Percentiles rank a stretch among this genome's conserved stretches.
Evolutionary conservation across 2,888 invertebrate genomes (phyloP).

Genomic region (Clepsis dumicolana): DNA sequence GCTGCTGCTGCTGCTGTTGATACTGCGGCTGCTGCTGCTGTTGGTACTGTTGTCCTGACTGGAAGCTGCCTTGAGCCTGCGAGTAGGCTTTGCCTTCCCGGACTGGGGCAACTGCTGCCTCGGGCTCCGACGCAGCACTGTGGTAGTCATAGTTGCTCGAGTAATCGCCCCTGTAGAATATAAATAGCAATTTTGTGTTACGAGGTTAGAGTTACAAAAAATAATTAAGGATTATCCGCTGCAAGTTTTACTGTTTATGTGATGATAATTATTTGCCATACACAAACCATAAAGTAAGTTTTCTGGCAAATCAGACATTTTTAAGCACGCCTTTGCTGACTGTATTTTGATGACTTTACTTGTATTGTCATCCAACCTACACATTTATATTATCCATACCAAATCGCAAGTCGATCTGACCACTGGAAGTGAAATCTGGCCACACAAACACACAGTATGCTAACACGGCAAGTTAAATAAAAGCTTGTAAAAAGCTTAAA

Average conservation of each 20-base stretch:
- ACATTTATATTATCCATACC: too few species aligned
- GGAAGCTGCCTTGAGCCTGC: constrained; percentile 48
- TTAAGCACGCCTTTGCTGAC: too few species aligned
- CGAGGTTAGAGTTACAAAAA: not conserved
- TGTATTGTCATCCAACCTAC: too few species aligned
- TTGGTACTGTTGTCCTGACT: constrained; percentile 42
- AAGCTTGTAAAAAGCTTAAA: too few species aligned
- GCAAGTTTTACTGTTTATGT: not conserved
- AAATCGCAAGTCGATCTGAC: too few species aligned
- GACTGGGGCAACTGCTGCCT: constrained; percentile 47
- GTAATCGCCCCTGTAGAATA: constrained; percentile 52
- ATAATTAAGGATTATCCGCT: not conserved
- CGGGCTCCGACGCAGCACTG: constrained; percentile 36
- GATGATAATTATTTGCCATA: too few species aligned
- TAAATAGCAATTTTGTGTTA: constrained; percentile 10
- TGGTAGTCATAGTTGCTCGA: constrained; percentile 50
- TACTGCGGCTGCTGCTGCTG: constrained; percentile 43
- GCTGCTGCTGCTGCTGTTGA: constrained; percentile 42
- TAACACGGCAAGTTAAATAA: too few species aligned
- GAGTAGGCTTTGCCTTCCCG: constrained; percentile 59
- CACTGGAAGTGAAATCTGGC: too few species aligned
- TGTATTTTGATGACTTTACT: too few species aligned
- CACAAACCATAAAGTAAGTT: too few species aligned
- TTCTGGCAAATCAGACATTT: too few species aligned
- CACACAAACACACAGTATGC: too few species aligned